phyloP scores from a whole-genome alignment of 2,113 vertebrate species.

The Antennarius striatus region DNA sequence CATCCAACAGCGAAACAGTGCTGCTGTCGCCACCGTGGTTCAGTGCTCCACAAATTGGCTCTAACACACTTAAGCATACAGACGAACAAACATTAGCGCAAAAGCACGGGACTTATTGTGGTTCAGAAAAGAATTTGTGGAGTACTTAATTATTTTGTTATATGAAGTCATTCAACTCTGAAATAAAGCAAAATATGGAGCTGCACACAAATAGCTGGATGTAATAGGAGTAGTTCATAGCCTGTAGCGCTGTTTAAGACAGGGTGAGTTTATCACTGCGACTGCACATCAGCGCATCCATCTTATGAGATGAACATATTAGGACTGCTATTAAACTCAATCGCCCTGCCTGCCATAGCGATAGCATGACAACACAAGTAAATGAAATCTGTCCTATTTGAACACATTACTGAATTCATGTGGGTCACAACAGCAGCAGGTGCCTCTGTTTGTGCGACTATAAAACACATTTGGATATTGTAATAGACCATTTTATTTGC shows the following conservation, averaged over 20 bases:
- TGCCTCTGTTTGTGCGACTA: slow-evolving; percentile 20
- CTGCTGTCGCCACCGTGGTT: slow-evolving; percentile 30
- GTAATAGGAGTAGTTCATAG: slow-evolving; percentile 6
- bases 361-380: slow-evolving; percentile 3
- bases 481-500: slow-evolving; percentile 49
- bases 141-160: slow-evolving; percentile 29
- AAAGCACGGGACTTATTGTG: slow-evolving; percentile 17
- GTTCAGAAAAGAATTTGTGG: slow-evolving; percentile 20
- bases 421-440: slow-evolving; percentile 44
- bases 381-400: slow-evolving; percentile 26
- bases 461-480: slow-evolving; percentile 39
- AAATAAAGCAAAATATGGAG: slow-evolving; percentile 37
- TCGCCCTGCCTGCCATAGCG: neutral
- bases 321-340: slow-evolving; percentile 17
- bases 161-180: slow-evolving; percentile 36
- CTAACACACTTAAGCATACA: slow-evolving; percentile 39
- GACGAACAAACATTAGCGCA: slow-evolving; percentile 58
- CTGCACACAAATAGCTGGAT: slow-evolving; percentile 9
- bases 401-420: slow-evolving; percentile 35
- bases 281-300: slow-evolving; percentile 33
- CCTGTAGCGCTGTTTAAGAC: slow-evolving; percentile 2
- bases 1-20: slow-evolving; percentile 36
- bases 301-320: slow-evolving; percentile 33
- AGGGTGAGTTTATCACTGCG: slow-evolving; percentile 3
- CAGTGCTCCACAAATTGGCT: slow-evolving; percentile 46